Conservation (phyloP, 2,888 invertebrate species). For the Drosophila prostipennis region DNA sequence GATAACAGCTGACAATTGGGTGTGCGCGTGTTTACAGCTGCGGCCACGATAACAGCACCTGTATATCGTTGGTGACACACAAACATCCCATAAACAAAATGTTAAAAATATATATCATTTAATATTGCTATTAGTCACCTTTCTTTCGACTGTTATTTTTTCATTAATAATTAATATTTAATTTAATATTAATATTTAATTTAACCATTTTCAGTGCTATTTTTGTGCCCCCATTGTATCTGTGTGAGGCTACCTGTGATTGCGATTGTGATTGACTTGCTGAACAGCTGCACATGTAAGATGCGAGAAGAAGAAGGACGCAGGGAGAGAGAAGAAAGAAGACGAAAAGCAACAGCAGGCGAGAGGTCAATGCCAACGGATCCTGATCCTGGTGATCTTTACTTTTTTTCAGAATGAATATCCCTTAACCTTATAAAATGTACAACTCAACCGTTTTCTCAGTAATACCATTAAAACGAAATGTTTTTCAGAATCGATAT, state of each 20-base stretch:
- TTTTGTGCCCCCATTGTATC: neutral
- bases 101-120: neutral
- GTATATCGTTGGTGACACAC: neutral
- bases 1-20: slow-evolving; percentile 39
- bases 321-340: neutral
- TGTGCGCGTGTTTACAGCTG: neutral
- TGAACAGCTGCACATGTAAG: slow-evolving; percentile 65
- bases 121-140: no score
- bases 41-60: neutral
- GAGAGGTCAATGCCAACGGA: slow-evolving; percentile 31
- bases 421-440: neutral
- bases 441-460: neutral
- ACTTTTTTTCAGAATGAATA: neutral
- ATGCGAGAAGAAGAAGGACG: neutral
- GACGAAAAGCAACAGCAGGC: slow-evolving; percentile 10
- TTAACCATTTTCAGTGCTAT: neutral
- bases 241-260: slow-evolving; percentile 59
- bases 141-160: no score
- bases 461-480: neutral
- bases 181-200: neutral
- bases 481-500: no score
- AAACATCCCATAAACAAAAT: neutral
- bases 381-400: slow-evolving; percentile 4
- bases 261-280: slow-evolving; percentile 43
- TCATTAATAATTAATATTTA: no score